A percentile compares a stretch with the other conserved stretches of the same genome.
These are phyloP conservation scores for Aphis gossypii DNA, from an alignment of 1,140 invertebrate genomes.

Conservation along the genomic window DNA sequence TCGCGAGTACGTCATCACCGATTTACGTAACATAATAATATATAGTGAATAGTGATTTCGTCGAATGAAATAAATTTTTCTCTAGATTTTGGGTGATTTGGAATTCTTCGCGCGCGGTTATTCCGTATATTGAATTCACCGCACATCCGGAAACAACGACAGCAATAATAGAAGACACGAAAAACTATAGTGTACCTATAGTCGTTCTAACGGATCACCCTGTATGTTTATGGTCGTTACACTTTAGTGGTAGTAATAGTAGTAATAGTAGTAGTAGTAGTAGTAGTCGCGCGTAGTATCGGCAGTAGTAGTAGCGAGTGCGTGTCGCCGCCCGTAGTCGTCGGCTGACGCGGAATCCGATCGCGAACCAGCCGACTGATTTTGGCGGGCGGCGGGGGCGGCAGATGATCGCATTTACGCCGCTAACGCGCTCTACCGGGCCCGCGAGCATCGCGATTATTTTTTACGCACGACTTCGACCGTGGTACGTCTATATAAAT, in stretches of 20 bases:
- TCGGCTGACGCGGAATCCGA: background rate
- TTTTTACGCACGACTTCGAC: background rate
- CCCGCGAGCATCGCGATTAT: background rate
- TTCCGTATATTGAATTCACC: background rate
- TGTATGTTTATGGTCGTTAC: background rate
- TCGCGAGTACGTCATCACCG: too few species aligned
- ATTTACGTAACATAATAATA: too few species aligned
- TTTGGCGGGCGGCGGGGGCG: background rate
- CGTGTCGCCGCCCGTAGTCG: background rate
- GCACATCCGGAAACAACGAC: too few species aligned
- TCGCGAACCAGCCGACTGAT: background rate
- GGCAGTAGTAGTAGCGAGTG: constrained; percentile 5
- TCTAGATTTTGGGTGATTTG: too few species aligned
- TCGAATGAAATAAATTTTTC: too few species aligned
- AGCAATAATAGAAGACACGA: too few species aligned
- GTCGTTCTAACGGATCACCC: background rate
- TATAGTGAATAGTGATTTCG: too few species aligned
- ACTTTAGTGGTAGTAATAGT: background rate
- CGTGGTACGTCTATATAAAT: background rate
- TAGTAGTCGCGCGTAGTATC: background rate
- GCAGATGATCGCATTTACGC: background rate
- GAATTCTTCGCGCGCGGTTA: background rate
- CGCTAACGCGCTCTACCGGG: background rate
- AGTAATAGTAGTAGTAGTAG: too few species aligned
- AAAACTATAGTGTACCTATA: too few species aligned